phyloP scores from a whole-genome alignment of 2,888 invertebrate species.

The Acleris sparsana region DNA sequence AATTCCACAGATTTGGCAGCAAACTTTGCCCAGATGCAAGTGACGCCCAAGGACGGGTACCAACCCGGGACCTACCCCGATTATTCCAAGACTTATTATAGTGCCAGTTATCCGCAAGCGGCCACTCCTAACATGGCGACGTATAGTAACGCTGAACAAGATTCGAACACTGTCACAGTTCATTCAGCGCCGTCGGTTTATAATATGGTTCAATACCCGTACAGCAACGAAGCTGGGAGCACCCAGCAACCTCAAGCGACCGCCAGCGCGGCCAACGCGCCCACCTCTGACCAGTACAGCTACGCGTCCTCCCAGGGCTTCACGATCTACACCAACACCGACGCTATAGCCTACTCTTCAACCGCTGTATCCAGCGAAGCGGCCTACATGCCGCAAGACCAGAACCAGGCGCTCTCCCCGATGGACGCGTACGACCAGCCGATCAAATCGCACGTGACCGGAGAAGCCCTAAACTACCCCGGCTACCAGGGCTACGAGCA shows the following conservation, averaged over 20 bases:
- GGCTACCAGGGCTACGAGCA: conserved; percentile 44
- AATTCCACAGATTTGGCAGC: conserved; percentile 58
- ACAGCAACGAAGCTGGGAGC: conserved; percentile 49
- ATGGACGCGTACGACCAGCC: conserved; percentile 69
- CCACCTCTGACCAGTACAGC: conserved; percentile 47
- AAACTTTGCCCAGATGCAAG: conserved; percentile 70
- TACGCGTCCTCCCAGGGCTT: conserved; percentile 61
- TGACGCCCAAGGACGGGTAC: conserved; percentile 52
- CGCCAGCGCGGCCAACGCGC: conserved; percentile 22
- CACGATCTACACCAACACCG: conserved; percentile 58
- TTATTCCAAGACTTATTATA: conserved; percentile 71
- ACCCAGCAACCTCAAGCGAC: conserved; percentile 42
- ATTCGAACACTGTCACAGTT: conserved; percentile 56
- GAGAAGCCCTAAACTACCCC: conserved; percentile 59
- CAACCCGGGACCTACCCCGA: conserved; percentile 48
- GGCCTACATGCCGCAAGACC: conserved; percentile 45
- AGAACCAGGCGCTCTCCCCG: conserved; percentile 53
- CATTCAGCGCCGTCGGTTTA: conserved; percentile 55
- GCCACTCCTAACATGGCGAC: conserved; percentile 62
- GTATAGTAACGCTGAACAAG: conserved; percentile 63
- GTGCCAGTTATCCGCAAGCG: conserved; percentile 63
- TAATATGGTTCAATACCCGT: conserved; percentile 58
- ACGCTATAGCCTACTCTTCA: conserved; percentile 50
- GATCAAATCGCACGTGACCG: conserved; percentile 74
- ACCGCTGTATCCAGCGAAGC: conserved; percentile 49